A percentile compares a stretch with the other conserved stretches of the same genome.
Conservation (phyloP, 2,797 vertebrate genomes). For the Poecile montanus region DNA sequence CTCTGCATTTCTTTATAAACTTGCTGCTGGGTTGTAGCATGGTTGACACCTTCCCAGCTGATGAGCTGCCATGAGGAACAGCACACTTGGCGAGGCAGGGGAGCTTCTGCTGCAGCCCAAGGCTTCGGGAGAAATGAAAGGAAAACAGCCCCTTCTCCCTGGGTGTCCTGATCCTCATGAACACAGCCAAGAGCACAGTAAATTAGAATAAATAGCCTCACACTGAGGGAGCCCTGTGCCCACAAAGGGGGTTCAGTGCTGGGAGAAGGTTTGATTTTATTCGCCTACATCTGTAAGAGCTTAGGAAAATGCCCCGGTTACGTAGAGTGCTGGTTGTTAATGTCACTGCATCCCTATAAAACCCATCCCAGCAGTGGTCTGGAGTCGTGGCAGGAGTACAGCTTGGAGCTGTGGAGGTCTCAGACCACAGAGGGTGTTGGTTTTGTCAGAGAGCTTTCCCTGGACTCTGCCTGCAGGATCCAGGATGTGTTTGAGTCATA, state of each 20-base stretch:
- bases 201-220: background rate
- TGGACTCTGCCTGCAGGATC: background rate
- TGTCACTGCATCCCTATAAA: background rate
- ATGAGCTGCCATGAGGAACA: background rate
- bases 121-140: background rate
- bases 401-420: background rate
- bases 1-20: background rate
- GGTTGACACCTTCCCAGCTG: background rate
- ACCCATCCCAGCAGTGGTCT: background rate
- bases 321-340: background rate
- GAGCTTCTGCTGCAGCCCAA: background rate
- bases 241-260: background rate
- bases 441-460: background rate
- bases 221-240: background rate
- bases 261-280: background rate
- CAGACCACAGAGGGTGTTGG: background rate
- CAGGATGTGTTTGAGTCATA: accelerated
- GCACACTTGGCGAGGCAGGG: background rate
- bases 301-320: background rate
- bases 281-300: background rate
- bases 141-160: background rate
- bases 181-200: background rate
- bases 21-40: background rate
- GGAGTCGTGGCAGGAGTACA: background rate
- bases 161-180: background rate